Evolutionary conservation across 1,140 invertebrate species (phyloP), one percentile per base, ranked within the genome.

Genomic region (Chionoecetes opilio): DNA sequence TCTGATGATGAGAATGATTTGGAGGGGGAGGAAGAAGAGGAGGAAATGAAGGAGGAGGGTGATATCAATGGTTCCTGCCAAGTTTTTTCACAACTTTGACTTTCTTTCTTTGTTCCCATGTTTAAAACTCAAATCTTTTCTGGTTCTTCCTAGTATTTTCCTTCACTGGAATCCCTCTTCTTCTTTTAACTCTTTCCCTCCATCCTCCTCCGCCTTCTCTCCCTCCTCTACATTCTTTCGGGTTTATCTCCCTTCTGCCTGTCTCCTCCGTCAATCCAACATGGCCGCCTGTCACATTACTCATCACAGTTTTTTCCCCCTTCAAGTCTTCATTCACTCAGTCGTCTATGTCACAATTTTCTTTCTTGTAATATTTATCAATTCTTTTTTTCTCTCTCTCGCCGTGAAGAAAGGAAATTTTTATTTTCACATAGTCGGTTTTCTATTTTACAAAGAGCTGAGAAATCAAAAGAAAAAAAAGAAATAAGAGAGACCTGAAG

Each of bases 361-460:
- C 85, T 87, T 35, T 87, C 85, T 88, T 88, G 21, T 88, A 38
- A n/a, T 88, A 46, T 88, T 46, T 88, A 46, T 88, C 86, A 2
- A n/a, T 75, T 35, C 9, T 88, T n/a, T 35, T 88, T 35, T 29
- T 87, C 85, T 31, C 85, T n/a, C 85, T 31, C 14, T 26, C 85
- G 0, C 29, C 34, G 29, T 26, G 34, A 9, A 53, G 46, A 53
- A 0, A 11, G 9, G 9, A 53, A 2, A 2, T 32, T 2, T 9
- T 2, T 87, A 17, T 87, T 38, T 34, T 87, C 37, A n/a, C 31
- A 34, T 87, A 5, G 26, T 21, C 0, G n/a, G 21, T n/a, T 75
- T 26, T 75, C n/a, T 21, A 5, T 17, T 75, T 75, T 75, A 21
- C 63, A n/a, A 75, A 26, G n/a, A n/a, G n/a, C 6, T 5, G 63